Evolutionary conservation across 2,888 invertebrate genomes (phyloP), one percentile per base, ranked within the genome.

Genomic region (Molorchus minor): DNA sequence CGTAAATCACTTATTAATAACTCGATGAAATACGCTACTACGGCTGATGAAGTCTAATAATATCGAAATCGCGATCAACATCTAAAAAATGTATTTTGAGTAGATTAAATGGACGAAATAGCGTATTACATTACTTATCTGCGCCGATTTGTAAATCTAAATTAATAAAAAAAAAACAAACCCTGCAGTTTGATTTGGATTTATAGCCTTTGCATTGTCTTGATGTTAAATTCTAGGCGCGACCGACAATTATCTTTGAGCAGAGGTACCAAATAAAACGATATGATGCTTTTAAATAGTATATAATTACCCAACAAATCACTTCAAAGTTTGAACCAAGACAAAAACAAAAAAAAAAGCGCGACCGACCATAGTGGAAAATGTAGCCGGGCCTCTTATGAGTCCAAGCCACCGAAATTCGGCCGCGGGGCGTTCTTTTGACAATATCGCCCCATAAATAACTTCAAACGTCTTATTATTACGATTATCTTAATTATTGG

Each of bases 401-500:
- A 61, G 65, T n/a, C 64, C 62, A 64, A 73, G 74, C 72, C 65
- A 72, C 70, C 70, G 72, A 71, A 66, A 58, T 55, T 38, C 61
- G 69, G 68, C 74, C 73, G 69, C 63, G 55, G 68, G 77, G 68
- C 64, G 56, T 55, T n/a, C 62, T 67, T 72, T 77, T 77, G 77
- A 78, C 78, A 78, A 77, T 76, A 76, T 75, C 75, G 67, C 66
- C 67, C 77, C 70, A 79, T 79, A 78, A 78, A 79, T 78, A 73
- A 75, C 70, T 74, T 67, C 68, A 74, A 75, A 75, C 72, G 73
- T 73, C 75, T 75, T 75, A 75, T 76, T 78, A 71, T 74, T 71
- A 71, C 72, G 75, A 77, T 78, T 78, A 78, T 78, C 78, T 78
- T 78, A 79, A 78, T 78, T 77, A 75, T 74, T 75, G 73, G 74